Percentiles rank a stretch among this genome's conserved stretches.
Conservation (phyloP, 2,797 vertebrate genomes). For the Delichon dasypus region DNA sequence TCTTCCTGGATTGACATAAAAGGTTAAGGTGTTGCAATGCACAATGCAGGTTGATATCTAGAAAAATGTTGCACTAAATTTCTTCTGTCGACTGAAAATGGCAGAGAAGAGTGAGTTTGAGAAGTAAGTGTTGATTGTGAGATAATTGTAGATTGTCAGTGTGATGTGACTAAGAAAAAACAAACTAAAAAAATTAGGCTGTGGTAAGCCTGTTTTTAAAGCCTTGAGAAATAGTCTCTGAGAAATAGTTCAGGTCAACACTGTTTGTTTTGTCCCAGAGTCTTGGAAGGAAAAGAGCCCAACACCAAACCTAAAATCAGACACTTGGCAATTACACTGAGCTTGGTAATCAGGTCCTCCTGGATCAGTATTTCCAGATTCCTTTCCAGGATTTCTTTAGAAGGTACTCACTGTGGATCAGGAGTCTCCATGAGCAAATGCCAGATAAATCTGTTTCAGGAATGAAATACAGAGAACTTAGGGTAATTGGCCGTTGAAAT, state of each 20-base stretch:
- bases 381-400: neutral
- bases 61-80: neutral
- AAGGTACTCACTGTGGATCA: neutral
- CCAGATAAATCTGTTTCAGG: neutral
- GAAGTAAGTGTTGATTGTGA: neutral
- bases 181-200: neutral
- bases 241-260: neutral
- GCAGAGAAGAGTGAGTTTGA: neutral
- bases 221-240: neutral
- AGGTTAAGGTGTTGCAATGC: neutral
- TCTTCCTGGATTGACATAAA: neutral
- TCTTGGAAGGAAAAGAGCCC: neutral
- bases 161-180: neutral
- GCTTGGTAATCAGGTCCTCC: neutral
- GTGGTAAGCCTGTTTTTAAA: neutral
- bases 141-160: neutral
- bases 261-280: neutral
- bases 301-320: neutral
- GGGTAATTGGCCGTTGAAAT: neutral
- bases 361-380: neutral
- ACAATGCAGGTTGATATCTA: neutral
- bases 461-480: neutral
- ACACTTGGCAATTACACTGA: neutral
- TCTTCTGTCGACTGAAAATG: neutral
- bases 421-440: neutral